Evolutionary conservation across 2,113 vertebrate genomes (phyloP).

Genomic region (Perognathus longimembris): DNA sequence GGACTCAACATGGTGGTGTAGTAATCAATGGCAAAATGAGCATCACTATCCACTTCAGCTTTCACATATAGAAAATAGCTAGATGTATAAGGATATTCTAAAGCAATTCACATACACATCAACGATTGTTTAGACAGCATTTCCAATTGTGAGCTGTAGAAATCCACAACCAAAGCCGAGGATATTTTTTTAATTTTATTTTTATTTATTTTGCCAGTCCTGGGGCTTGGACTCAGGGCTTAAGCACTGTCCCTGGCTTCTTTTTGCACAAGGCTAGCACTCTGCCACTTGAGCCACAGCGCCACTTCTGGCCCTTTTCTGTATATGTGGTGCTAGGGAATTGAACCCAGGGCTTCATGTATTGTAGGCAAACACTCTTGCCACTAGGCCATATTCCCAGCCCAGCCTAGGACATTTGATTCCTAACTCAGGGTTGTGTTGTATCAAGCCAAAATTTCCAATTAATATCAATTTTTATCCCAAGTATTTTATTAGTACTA

Average conservation of each 20-base stretch:
- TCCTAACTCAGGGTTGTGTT: slow-evolving; percentile 12
- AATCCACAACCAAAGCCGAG: background rate
- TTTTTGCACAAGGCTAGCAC: too few relatives aligned
- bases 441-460: slow-evolving; percentile 35
- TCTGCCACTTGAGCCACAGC: too few relatives aligned
- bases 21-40: background rate
- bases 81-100: background rate
- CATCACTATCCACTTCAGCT: background rate
- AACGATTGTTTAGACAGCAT: background rate
- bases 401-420: background rate
- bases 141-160: background rate
- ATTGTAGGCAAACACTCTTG: too few relatives aligned
- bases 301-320: too few relatives aligned
- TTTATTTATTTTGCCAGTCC: too few relatives aligned
- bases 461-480: slow-evolving; percentile 42
- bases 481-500: background rate
- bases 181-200: too few relatives aligned
- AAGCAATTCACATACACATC: background rate
- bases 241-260: too few relatives aligned
- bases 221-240: too few relatives aligned
- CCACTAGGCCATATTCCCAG: too few relatives aligned
- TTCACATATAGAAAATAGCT: background rate
- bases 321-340: too few relatives aligned
- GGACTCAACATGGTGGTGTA: background rate
- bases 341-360: too few relatives aligned